Conservation (phyloP, 2,797 vertebrate species). For the Notamacropus eugenii region DNA sequence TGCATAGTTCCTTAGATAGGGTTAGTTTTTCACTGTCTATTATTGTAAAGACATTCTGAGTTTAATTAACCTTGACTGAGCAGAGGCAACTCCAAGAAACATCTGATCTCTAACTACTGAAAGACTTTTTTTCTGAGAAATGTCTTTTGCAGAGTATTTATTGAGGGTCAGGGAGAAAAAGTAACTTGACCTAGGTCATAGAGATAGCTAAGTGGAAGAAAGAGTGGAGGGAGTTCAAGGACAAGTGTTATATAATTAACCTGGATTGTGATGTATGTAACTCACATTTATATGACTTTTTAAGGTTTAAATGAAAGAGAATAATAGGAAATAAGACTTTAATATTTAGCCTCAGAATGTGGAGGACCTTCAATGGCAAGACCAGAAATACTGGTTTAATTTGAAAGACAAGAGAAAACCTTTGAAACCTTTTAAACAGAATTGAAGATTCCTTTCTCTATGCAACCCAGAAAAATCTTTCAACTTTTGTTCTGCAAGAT, state of each 20-base stretch:
- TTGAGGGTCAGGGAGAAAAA: not conserved
- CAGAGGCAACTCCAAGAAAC: not conserved
- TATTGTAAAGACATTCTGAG: constrained; percentile 29
- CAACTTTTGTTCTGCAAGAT: no score
- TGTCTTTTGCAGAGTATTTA: not conserved
- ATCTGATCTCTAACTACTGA: constrained; percentile 36
- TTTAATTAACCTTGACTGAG: constrained; percentile 23
- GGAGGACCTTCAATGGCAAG: not conserved
- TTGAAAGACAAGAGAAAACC: not conserved
- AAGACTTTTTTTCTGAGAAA: constrained; percentile 10
- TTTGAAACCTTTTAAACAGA: not conserved
- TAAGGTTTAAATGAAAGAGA: not conserved
- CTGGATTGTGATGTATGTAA: not conserved
- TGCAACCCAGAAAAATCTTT: no score
- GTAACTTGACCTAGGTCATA: not conserved
- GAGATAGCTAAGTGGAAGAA: not conserved
- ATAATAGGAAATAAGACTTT: not conserved
- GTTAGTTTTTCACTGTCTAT: constrained; percentile 28
- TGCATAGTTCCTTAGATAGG: constrained; percentile 10
- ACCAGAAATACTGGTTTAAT: not conserved
- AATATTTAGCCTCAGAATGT: not conserved
- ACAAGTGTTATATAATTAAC: not conserved
- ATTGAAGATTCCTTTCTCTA: not conserved
- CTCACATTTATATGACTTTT: not conserved
- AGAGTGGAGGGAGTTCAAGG: not conserved